Conservation (phyloP, 2,113 vertebrate species). For the Synchiropus splendidus region DNA sequence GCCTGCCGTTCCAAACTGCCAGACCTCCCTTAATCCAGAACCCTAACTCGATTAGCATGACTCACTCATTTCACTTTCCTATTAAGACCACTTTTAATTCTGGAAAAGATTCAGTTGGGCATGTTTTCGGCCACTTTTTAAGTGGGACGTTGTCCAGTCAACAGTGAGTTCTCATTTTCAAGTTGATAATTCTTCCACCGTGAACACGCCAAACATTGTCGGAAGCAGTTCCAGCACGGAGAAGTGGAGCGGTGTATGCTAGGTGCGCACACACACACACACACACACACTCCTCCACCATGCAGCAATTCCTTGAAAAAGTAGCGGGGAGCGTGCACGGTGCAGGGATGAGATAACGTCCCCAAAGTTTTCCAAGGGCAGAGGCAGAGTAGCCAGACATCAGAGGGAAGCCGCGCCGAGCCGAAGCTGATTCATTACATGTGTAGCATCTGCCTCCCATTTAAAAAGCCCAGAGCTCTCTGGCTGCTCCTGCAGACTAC, state of each 20-base stretch:
- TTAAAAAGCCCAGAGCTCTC: constrained; percentile 66
- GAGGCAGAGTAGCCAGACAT: constrained; percentile 76
- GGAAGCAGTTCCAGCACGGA: too few species aligned
- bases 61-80: too few species aligned
- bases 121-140: too few species aligned
- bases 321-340: constrained; percentile 40
- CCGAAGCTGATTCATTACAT: constrained; percentile 73
- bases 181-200: too few species aligned
- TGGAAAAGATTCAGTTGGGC: too few species aligned
- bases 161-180: too few species aligned
- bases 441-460: constrained; percentile 75
- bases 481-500: constrained; percentile 55
- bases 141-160: too few species aligned
- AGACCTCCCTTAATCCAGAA: too few species aligned
- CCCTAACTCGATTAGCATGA: too few species aligned
- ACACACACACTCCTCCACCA: constrained; percentile 30
- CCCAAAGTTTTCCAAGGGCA: constrained; percentile 71
- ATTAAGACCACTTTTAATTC: too few species aligned
- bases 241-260: not conserved
- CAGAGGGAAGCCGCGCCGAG: constrained; percentile 68
- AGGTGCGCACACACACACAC: constrained; percentile 1
- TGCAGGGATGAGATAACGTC: constrained; percentile 72
- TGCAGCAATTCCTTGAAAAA: constrained; percentile 48
- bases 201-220: too few species aligned
- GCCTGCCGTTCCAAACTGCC: too few species aligned